Conservation (phyloP, 2,113 vertebrate species). For the Platysteira castanea region DNA sequence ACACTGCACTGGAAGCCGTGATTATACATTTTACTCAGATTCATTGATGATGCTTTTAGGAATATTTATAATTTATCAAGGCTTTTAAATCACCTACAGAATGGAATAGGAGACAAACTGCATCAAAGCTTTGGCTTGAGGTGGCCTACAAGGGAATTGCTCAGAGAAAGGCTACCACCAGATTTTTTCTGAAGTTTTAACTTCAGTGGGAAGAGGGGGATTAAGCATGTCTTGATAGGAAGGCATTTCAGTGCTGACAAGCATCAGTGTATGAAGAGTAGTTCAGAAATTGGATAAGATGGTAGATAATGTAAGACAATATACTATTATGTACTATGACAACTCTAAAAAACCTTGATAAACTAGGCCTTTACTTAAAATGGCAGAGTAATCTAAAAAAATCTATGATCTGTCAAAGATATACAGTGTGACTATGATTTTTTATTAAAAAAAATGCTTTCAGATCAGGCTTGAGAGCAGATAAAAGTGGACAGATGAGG, state of each 20-base stretch:
- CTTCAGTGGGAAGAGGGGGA: neutral
- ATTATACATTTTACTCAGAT: neutral
- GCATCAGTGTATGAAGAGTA: neutral
- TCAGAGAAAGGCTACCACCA: neutral
- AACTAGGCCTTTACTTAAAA: neutral
- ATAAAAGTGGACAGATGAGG: neutral
- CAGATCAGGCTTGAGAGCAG: conserved; percentile 12
- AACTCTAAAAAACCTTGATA: neutral
- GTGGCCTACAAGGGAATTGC: neutral
- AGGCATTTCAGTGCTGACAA: neutral
- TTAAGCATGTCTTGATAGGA: neutral
- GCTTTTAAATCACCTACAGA: neutral
- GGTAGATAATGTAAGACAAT: neutral
- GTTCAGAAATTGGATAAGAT: neutral
- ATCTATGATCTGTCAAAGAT: neutral
- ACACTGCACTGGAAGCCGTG: neutral
- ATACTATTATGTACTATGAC: neutral
- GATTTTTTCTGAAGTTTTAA: neutral
- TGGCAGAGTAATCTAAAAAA: neutral
- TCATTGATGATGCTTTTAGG: neutral
- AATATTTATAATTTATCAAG: neutral
- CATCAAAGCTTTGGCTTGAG: neutral
- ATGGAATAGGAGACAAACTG: neutral
- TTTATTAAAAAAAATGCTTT: conserved; percentile 8
- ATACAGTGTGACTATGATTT: neutral